A percentile compares a stretch with the other conserved stretches of the same genome.
Evolutionary conservation across 2,888 invertebrate genomes (phyloP).

Genomic region (Mesoligia furuncula): DNA sequence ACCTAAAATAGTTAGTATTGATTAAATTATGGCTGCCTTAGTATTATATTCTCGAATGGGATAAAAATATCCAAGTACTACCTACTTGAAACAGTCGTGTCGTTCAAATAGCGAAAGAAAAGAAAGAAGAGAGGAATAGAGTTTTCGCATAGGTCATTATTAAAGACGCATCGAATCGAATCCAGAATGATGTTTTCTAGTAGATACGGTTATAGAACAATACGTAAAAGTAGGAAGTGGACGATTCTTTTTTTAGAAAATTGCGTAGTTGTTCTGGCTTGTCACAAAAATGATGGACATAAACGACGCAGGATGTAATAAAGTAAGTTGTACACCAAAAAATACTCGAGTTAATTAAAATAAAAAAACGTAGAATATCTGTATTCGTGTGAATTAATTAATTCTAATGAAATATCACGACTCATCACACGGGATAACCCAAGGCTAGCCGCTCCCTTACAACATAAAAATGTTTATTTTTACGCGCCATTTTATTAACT

Average conservation of each 20-base stretch:
- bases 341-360: constrained; percentile 51
- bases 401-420: constrained; percentile 63
- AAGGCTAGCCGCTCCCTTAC: constrained; percentile 59
- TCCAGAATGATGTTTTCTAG: not conserved
- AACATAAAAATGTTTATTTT: constrained; percentile 54
- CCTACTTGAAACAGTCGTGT: not conserved
- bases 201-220: not conserved
- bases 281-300: not conserved
- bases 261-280: not conserved
- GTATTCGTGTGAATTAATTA: constrained; percentile 59
- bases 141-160: not conserved
- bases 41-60: not conserved
- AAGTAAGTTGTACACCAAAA: constrained; percentile 14
- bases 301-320: constrained; percentile 16
- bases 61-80: not conserved
- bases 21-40: not conserved
- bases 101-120: not conserved
- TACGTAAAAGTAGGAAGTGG: not conserved
- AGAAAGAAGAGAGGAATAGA: not conserved
- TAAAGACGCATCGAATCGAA: not conserved
- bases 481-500: constrained; percentile 57
- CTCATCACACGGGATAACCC: constrained; percentile 52
- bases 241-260: not conserved
- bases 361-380: constrained; percentile 35
- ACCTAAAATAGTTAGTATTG: not conserved